Evolutionary conservation across 2,113 vertebrate genomes (phyloP), one percentile per base, ranked within the genome.

Genomic region (Sapajus apella): DNA sequence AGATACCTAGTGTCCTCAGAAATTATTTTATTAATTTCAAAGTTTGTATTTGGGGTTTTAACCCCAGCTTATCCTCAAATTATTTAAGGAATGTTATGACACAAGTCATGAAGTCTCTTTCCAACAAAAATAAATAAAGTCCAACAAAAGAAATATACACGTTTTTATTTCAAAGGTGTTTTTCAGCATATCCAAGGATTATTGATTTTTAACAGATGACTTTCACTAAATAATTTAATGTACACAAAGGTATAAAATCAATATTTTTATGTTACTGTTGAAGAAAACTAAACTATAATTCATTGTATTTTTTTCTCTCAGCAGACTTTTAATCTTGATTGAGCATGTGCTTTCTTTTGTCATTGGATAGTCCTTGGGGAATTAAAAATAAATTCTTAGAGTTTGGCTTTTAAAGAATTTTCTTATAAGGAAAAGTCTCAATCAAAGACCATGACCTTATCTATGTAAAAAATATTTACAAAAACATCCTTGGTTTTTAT

Each of bases 21-120:
- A 73, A 92, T 96, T 68, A 85, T 92, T 84, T 84, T 70, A 88
- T 89, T 89, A 52, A 84, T 43, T 80, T 86, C 8, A 56, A 73
- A 6, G 58, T 85, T 79, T 77, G 92, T 96, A 90, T 79, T 91
- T 94, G 35, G 13, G 8, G 52, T 72, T 92, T 81, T 84, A 82
- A 61, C 18, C 30, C 70, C 10, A 84, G 58, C 5, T 90, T 92
- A 56, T 93, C 93, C 66, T 92, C 85, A 97, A 90, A 85, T 95
- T 82, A 96, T 68, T 56, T 94, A 72, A 64, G 32, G 32, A 94
- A 18, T 83, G 2, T 73, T 66, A 87, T 86, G 35, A 56, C 23
- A 88, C 23, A 95, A 84, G 17, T 45, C 37, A 94, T 76, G 77
- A 50, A 90, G 8, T 79, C 35, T 88, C 61, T 88, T 93, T 81